Evolutionary conservation across 2,113 vertebrate species (phyloP), one percentile per base, ranked within the genome.

Genomic region (Climacteris rufus): DNA sequence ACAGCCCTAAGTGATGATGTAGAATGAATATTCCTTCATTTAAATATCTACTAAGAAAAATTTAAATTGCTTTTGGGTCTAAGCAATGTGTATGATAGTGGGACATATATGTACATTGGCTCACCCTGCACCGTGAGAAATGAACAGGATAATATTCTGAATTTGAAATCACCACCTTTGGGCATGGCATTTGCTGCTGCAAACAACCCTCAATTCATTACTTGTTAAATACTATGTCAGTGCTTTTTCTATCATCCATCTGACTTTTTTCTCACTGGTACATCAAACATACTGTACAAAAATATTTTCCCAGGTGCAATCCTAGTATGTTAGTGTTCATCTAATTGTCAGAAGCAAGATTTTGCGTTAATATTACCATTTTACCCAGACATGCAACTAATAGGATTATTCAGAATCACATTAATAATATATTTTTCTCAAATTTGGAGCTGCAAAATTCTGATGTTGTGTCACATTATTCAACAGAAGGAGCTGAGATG

Each of bases 1-100:
- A 96, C 65, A 91, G 66, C 93, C 89, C 81, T 95, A 96, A 94
- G 70, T 91, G 93, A 94, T 91, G 90, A 86, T 87, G 64, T 40
- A 90, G 52, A 94, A 94, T 93, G 72, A 95, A 85, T 95, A 87
- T 84, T 59, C 37, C 56, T 86, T 95, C 80, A 93, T 97, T 95
- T 96, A 66, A 87, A 66, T 94, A 93, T 81, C 42, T 79, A 37
- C 37, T 22, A 86, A 30, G 66, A 87, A 95, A 90, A 97, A 93
- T 92, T 19, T 28, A 88, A 85, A 59, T 84, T 84, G 59, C 68
- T 76, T 91, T 70, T 69, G 53, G 37, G 17, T 75, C 49, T 82
- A 90, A 91, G 53, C 35, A 70, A 57, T 90, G 54, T 64, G 70
- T 81, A 4, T 82, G 87, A 90, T 35, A 71, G 77, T 80, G 61